Base-by-base conservation (phyloP, 1,140 invertebrate genomes). In the Anagrus nilaparvatae region DNA sequence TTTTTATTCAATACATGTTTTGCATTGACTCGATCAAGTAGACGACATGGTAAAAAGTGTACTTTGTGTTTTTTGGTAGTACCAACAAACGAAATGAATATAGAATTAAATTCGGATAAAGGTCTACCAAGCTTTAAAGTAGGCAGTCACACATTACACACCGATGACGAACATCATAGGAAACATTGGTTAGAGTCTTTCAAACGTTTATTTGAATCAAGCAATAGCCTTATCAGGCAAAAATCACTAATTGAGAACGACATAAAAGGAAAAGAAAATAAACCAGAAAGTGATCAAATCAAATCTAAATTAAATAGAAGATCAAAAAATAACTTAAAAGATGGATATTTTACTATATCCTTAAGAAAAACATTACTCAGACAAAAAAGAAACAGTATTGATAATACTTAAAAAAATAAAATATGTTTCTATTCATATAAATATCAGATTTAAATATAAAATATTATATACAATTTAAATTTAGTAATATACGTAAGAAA, bases 1-100 rank as follows among this genome's bases (percentile, higher is more conserved):
- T 74, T 75, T 37, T 55, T 76, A 21, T 74, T 76, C 47, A 60
- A 76, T 46, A 66, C 67, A 17, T 65, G 70, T 28, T 58, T 73
- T 23, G 68, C 63, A 3, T 41, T 75, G 29, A 70, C 72, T 12
- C 60, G 70, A 10, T 41, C 54, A 12, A 50, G 61, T 4, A 61
- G 58, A 19, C 61, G 55, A 23, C 51, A 52, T 16, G 43, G 6
- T 25, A 54, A 53, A 40, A 62, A 58, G 19, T 71, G 70, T 46
- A 70, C 68, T 51, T 53, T 74, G 4, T 63, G 59, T 40, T 63
- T 61, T 33, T 64, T 69, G 40, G 62, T 73, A 12, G 65, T 76
- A 44, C 59, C 68, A 5, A 53, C 58, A 4, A 47, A 60, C 16
- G 53, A 69, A 38, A 50, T 74, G 5, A 47, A 53, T 9, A 44